phyloP scores from a whole-genome alignment of 2,797 vertebrate species.

The Lutjanus campechanus region DNA sequence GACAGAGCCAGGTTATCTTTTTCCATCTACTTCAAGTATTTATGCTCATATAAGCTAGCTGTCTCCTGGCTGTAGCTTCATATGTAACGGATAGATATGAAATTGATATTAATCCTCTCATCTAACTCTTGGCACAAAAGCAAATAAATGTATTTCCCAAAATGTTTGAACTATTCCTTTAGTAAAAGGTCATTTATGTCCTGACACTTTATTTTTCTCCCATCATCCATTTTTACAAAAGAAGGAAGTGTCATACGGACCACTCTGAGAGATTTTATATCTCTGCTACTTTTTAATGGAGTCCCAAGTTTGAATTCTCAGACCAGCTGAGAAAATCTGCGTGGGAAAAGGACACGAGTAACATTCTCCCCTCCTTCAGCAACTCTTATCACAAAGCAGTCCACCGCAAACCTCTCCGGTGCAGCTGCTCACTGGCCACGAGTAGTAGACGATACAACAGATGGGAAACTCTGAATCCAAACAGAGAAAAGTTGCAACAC shows the following conservation, averaged over 20 bases:
- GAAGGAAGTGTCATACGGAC: not conserved
- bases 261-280: not conserved
- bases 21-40: not conserved
- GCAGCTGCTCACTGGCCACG: constrained; percentile 19
- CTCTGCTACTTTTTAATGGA: constrained; percentile 24
- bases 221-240: constrained; percentile 4
- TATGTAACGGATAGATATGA: not conserved
- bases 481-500: constrained; percentile 17
- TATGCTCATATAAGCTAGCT: not conserved
- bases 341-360: constrained; percentile 43
- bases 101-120: not conserved
- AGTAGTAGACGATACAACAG: constrained; percentile 19
- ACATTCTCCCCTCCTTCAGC: constrained; percentile 23
- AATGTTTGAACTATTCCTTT: no score
- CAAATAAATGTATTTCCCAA: not conserved
- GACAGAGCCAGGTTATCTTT: no score
- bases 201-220: not conserved
- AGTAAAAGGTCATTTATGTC: not conserved
- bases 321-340: constrained; percentile 50
- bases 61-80: not conserved
- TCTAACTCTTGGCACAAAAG: not conserved
- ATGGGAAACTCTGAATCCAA: constrained; percentile 32
- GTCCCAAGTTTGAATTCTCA: constrained; percentile 26
- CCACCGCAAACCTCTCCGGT: constrained; percentile 9
- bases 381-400: constrained; percentile 21